These are phyloP conservation scores for Rallus limicola DNA, from an alignment of 2,113 vertebrate species.

Conservation along the genomic window DNA sequence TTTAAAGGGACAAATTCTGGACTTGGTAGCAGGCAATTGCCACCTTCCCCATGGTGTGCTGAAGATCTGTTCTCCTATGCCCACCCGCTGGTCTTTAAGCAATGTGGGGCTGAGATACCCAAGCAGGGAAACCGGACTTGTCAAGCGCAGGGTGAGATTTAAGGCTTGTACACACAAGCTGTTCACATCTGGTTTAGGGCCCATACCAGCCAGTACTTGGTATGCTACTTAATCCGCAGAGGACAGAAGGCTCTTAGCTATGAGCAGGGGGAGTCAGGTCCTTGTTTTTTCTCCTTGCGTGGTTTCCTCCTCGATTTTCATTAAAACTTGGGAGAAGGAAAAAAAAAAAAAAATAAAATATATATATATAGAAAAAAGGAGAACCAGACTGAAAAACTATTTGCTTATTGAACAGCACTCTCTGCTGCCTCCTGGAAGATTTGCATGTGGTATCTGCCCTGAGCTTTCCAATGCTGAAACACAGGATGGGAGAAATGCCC, in stretches of 20 bases:
- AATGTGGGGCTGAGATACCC: not conserved
- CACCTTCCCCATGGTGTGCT: not conserved
- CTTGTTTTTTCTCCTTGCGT: not conserved
- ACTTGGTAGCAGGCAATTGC: not conserved
- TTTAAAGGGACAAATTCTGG: not conserved
- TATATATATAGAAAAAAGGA: not conserved
- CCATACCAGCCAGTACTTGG: not conserved
- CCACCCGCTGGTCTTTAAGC: accelerated
- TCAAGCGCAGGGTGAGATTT: not conserved
- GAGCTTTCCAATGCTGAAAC: not conserved
- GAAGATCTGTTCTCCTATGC: accelerated
- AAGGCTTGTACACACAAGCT: not conserved
- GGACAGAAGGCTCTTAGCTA: not conserved
- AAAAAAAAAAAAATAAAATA: not conserved
- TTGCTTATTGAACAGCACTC: conserved; percentile 46
- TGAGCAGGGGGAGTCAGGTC: not conserved
- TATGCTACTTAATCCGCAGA: not conserved
- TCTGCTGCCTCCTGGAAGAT: conserved; percentile 41
- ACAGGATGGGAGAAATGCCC: not conserved
- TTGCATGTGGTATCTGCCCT: not conserved
- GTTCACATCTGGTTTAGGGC: not conserved
- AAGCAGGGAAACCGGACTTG: not conserved
- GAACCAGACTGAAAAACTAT: not conserved
- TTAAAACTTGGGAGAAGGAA: not conserved
- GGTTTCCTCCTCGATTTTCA: not conserved